Base-by-base conservation (phyloP, 2,888 invertebrate species). In the Archips xylosteana region DNA sequence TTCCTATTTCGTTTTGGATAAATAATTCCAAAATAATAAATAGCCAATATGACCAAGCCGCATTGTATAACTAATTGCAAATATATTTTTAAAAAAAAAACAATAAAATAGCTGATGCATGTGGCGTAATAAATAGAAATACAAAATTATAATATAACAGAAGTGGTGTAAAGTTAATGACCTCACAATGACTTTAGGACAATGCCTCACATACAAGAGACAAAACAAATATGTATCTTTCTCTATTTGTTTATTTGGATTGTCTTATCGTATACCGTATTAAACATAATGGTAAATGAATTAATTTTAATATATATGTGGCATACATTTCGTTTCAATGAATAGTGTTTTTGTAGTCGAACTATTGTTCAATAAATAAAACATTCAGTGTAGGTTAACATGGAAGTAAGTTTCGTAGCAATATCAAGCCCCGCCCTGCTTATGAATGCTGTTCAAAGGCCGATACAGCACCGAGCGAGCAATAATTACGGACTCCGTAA, bases 221-320 rank as follows among this genome's bases (percentile, higher is more conserved):
- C 62, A 73, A 73, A 63, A 36, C 62, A 62, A 73, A 63, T 49
- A 63, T 73, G 36, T 71, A 60, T 66, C 15, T 68, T 68, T 59
- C 49, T 68, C 72, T 73, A 49, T 62, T 57, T 68, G 63, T 73
- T 73, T 51, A 63, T 62, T 63, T 54, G 47, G 15, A 57, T 62
- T 36, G 64, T 64, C 15, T 64, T 51, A 62, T 62, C 42, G 9
- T 2, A 49, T 51, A 42, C 12, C 10, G 49, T 60, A 62, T 62
- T 23, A 51, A 68, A 49, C 12, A 67, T 8, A 45, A 67, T 32
- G 57, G 8, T 23, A 9, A 6, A n/a, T 2, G 13, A 54, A 54
- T 2, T 54, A 23, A 32, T 57, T 57, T 12, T 57, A 57, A 57
- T 57, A 23, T 6, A 57, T 57, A 23, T 6, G 3, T 6, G 10